Percentiles rank a stretch among this genome's conserved stretches.
These are phyloP conservation scores for Tenualosa thibaudeaui DNA, from an alignment of 2,797 vertebrate genomes.

Conservation along the genomic window DNA sequence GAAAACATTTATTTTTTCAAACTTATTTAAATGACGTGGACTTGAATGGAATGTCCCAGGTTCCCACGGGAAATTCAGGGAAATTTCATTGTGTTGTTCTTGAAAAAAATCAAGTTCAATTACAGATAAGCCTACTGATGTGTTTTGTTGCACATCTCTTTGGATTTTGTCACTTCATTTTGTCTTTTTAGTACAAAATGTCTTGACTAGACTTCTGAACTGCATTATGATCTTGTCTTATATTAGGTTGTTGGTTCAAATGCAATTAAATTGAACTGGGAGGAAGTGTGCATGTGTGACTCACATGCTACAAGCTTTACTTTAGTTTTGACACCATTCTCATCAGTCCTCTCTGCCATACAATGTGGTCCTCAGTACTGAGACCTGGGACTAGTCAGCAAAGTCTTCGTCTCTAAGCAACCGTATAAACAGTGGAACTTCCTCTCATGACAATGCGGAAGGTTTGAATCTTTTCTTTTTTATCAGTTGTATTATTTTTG, in stretches of 20 bases:
- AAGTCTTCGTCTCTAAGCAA: conserved; percentile 62
- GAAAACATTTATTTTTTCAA: too few relatives aligned
- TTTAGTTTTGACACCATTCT: background rate
- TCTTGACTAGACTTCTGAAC: too few relatives aligned
- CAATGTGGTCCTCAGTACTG: background rate
- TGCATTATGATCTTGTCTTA: background rate
- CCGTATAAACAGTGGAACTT: conserved; percentile 57
- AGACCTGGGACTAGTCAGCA: background rate
- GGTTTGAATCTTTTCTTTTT: conserved; percentile 62
- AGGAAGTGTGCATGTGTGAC: background rate
- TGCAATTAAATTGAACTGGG: too few relatives aligned
- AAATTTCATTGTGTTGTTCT: too few relatives aligned
- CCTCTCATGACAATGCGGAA: conserved; percentile 62
- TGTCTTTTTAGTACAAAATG: too few relatives aligned
- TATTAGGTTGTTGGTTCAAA: background rate
- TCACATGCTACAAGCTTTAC: background rate
- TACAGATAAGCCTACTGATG: too few relatives aligned
- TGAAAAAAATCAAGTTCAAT: too few relatives aligned
- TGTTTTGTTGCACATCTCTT: too few relatives aligned
- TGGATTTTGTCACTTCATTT: too few relatives aligned
- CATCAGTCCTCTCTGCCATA: background rate
- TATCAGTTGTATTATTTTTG: background rate
- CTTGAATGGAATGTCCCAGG: too few relatives aligned
- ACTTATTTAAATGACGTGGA: too few relatives aligned
- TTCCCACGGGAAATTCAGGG: too few relatives aligned